Percentiles rank a stretch among this genome's conserved stretches.
These are phyloP conservation scores for Sphaeridia pumilis DNA, from an alignment of 2,888 invertebrate genomes.

Conservation along the genomic window DNA sequence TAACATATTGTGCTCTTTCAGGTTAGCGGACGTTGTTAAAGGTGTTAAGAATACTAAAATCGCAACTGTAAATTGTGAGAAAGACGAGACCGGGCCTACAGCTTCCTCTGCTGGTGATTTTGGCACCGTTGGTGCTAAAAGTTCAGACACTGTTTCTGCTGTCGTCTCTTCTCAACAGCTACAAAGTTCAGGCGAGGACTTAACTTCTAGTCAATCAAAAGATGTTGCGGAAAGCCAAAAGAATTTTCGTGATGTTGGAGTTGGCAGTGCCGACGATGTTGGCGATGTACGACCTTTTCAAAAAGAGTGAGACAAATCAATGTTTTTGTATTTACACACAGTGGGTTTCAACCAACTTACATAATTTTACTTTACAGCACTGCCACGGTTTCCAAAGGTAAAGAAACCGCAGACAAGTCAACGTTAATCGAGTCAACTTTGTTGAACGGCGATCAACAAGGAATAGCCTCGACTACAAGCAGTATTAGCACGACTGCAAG, in stretches of 20 bases:
- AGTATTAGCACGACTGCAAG: not conserved
- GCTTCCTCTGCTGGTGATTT: slow-evolving; percentile 19
- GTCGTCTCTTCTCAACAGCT: slow-evolving; percentile 31
- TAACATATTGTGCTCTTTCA: slow-evolving; percentile 37
- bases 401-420: slow-evolving; percentile 53
- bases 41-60: slow-evolving; percentile 52
- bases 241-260: slow-evolving; percentile 35
- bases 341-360: too few species aligned
- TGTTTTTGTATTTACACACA: too few species aligned
- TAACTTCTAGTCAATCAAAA: slow-evolving; percentile 32
- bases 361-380: slow-evolving; percentile 18
- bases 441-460: slow-evolving; percentile 35
- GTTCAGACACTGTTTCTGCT: slow-evolving; percentile 18
- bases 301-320: slow-evolving; percentile 24
- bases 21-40: slow-evolving; percentile 67
- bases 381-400: slow-evolving; percentile 25
- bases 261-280: slow-evolving; percentile 36
- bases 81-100: slow-evolving; percentile 19
- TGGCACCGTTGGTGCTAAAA: slow-evolving; percentile 16
- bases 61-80: slow-evolving; percentile 16
- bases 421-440: slow-evolving; percentile 53
- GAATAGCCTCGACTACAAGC: not conserved
- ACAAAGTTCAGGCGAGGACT: slow-evolving; percentile 15
- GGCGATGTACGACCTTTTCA: slow-evolving; percentile 33
- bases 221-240: slow-evolving; percentile 27